These are phyloP conservation scores for Mus musculus DNA, from an alignment of 2,113 vertebrate species.

Conservation along the genomic window GRCm39 chr13:99538001-99538500, in stretches of 20 bases:
- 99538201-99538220: background rate
- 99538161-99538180: background rate
- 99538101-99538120: background rate
- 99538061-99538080: background rate
- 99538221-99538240: background rate
- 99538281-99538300: background rate
- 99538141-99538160: background rate
- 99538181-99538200: background rate
- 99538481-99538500: background rate
- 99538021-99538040: background rate
- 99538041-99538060: background rate
- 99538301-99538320: background rate
- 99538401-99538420: conserved; percentile 7
- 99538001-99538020: background rate
- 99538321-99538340: conserved; percentile 27
- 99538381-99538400: background rate
- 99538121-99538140: background rate
- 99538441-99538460: background rate
- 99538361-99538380: background rate
- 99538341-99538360: background rate
- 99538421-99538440: background rate
- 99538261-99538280: background rate
- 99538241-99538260: background rate
- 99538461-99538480: background rate
- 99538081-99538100: background rate